Percentiles rank a stretch among this genome's conserved stretches.
Conservation (phyloP, 2,888 invertebrate species). For the Onthophagus sagittarius region DNA sequence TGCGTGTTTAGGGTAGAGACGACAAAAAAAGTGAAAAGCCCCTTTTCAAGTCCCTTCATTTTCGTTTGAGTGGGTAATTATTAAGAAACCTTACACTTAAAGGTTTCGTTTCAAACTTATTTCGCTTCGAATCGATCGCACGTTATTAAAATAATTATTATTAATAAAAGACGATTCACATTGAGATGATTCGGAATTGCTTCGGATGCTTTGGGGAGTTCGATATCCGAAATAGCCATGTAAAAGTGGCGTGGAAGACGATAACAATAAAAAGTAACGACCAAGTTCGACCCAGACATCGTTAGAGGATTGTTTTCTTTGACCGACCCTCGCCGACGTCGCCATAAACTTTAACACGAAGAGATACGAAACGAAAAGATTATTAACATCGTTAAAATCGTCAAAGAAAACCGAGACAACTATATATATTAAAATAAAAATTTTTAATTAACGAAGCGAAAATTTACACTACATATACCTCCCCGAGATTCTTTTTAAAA, state of each 20-base stretch:
- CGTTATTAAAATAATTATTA: no score
- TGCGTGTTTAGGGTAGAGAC: neutral
- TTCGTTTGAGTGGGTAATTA: neutral
- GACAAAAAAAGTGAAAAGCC: neutral
- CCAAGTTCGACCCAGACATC: conserved; percentile 14
- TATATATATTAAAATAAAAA: no score
- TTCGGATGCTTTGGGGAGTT: neutral
- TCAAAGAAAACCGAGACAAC: neutral
- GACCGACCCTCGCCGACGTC: conserved; percentile 26
- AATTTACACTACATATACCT: no score
- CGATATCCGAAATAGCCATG: neutral
- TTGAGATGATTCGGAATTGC: neutral
- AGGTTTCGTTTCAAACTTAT: neutral
- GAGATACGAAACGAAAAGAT: neutral
- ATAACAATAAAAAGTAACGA: conserved; percentile 31
- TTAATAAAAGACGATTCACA: neutral
- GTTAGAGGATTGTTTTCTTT: conserved; percentile 18
- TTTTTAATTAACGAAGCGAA: no score
- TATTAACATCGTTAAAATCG: neutral
- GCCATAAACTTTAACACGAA: conserved; percentile 20
- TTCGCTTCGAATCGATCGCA: no score
- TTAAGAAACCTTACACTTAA: neutral
- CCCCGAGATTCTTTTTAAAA: no score
- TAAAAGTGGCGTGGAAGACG: conserved; percentile 19
- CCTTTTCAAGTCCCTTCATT: neutral